Evolutionary conservation across 1,140 invertebrate species (phyloP).

Genomic region (roundworm (Caenorhabditis elegans)): DNA sequence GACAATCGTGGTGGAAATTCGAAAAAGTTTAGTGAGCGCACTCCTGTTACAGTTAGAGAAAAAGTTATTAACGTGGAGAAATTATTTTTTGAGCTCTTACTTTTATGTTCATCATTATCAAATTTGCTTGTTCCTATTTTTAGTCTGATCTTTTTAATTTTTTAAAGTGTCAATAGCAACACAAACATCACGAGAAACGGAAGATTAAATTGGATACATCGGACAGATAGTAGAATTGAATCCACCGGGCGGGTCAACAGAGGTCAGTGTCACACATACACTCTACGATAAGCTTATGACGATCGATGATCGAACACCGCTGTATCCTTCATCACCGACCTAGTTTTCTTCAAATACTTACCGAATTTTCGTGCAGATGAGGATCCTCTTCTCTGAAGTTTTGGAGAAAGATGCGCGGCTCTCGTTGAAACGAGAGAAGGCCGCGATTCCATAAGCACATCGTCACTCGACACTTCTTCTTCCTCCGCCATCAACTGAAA

Average conservation of each 20-base stretch:
- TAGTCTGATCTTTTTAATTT: neutral
- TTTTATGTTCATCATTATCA: no score
- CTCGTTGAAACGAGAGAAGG: constrained; percentile 14
- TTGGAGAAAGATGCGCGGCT: constrained; percentile 8
- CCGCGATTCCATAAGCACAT: neutral
- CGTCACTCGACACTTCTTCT: neutral
- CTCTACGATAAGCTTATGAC: constrained; percentile 13
- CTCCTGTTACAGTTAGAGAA: no score
- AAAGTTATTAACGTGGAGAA: no score
- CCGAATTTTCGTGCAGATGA: constrained; percentile 7
- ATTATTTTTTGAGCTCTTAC: no score
- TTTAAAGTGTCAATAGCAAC: neutral
- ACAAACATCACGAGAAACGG: neutral
- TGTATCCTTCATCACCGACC: neutral
- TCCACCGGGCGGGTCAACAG: neutral
- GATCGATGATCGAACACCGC: constrained; percentile 21
- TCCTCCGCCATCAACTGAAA: no score
- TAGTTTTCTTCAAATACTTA: neutral
- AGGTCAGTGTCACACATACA: neutral
- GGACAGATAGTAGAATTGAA: constrained; percentile 12
- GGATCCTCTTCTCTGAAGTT: constrained; percentile 28
- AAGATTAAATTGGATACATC: constrained; percentile 13
- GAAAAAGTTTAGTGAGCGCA: no score
- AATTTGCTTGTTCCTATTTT: neutral
- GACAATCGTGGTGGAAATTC: no score